These are phyloP conservation scores for Ceratina calcarata DNA, from an alignment of 1,140 invertebrate species.

Conservation along the genomic window DNA sequence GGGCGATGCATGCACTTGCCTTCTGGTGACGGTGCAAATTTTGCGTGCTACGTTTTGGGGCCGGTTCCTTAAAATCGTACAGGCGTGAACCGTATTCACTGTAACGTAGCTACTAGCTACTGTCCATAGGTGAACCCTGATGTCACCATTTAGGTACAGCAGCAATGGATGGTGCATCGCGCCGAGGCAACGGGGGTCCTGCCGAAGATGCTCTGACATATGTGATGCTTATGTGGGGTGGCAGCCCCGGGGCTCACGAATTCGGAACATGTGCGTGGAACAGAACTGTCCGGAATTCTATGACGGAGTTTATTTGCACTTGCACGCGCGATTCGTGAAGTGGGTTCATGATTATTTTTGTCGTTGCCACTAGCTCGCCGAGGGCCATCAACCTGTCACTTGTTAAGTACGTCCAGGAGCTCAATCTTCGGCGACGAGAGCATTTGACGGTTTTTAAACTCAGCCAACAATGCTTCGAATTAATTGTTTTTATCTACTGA, in stretches of 20 bases:
- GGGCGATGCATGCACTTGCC: conserved; percentile 24
- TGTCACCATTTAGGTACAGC: conserved; percentile 26
- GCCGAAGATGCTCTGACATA: conserved; percentile 71
- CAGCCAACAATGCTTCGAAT: neutral
- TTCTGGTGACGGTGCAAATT: conserved; percentile 19
- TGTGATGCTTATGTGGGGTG: conserved; percentile 72
- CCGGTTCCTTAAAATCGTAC: conserved; percentile 56
- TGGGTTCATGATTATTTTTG: conserved; percentile 65
- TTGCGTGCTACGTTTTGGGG: neutral
- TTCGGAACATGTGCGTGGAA: conserved; percentile 71
- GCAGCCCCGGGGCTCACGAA: conserved; percentile 67
- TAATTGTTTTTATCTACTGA: no score
- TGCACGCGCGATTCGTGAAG: conserved; percentile 58
- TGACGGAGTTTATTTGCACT: conserved; percentile 72
- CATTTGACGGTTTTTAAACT: neutral
- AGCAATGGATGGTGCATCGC: conserved; percentile 34
- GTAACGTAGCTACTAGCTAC: conserved; percentile 66
- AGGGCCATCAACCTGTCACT: conserved; percentile 44
- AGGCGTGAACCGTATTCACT: conserved; percentile 69
- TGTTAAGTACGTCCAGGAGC: neutral
- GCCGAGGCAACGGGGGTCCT: conserved; percentile 60
- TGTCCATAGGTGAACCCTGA: conserved; percentile 61
- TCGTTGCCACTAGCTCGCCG: conserved; percentile 21
- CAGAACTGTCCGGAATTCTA: conserved; percentile 71
- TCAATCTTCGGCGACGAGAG: neutral